Base-by-base conservation (phyloP, 1,140 invertebrate genomes). In the Orius laevigatus region DNA sequence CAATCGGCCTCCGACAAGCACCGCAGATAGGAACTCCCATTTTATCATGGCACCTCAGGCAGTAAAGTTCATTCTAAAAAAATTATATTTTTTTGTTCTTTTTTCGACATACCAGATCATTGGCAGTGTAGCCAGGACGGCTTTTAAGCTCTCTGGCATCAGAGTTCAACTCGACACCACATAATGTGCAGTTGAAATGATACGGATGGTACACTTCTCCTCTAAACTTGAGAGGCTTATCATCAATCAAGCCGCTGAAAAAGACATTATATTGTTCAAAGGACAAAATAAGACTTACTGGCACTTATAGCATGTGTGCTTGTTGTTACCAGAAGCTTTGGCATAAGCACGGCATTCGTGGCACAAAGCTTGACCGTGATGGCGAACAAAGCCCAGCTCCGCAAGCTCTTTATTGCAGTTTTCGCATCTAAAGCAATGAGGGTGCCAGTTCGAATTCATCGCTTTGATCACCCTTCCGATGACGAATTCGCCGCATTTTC, bases 401-500 rank as follows among this genome's bases (percentile, higher is more conserved):
- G 95, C 92, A 48, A 99, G 65, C 66, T 91, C 81, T 52, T 80
- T 78, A 50, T 75, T 72, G 62, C 96, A 99, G 56, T 91, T 72
- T 63, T 97, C 85, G 66, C 96, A 99, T 2, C 84, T 77, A 70
- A 99, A 99, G 66, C 96, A 99, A 46, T 80, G 74, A 1, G 94
- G 92, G 69, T 99, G 96, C 95, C 95, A 99, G 62, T 86, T 96
- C 2, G 85, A 79, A 60, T 96, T 95, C 90, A 99, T 96, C 1
- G 96, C 96, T 64, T 98, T 98, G 55, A 99, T 99, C 0, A 99
- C 96, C 49, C 95, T 75, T 0, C 92, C 93, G 65, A 96, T 91
- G 14, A 98, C 88, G 64, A 96, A 96, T 63, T 95, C 85, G 38
- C 85, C 84, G 64, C 96, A 99, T 70, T 91, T 90, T 57, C 82